Percentiles rank a stretch among this genome's conserved stretches.
Evolutionary conservation across 92 coral and sea anemone species (phyloP).

Genomic region (Umimayanthus kanabou): DNA sequence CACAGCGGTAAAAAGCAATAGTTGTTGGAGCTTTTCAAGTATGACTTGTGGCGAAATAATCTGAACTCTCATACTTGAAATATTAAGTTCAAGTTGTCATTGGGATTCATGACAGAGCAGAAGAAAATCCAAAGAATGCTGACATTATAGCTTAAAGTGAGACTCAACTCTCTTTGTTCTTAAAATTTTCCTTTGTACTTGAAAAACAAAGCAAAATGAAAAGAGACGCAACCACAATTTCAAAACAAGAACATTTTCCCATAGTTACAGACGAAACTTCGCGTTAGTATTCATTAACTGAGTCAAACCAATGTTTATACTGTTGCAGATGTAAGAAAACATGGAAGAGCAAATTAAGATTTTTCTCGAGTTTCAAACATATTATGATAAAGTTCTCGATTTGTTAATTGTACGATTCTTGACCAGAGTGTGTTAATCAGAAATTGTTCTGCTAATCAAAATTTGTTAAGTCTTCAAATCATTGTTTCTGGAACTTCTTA

Average conservation of each 20-base stretch:
- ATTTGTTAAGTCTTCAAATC: slow-evolving; percentile 1
- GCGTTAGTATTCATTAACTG: slow-evolving; percentile 17
- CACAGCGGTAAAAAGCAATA: slow-evolving; percentile 25
- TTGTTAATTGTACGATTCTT: neutral
- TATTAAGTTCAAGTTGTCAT: neutral
- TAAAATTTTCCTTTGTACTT: neutral
- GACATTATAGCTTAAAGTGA: neutral
- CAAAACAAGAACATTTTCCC: slow-evolving; percentile 27
- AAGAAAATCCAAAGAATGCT: neutral
- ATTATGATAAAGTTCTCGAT: neutral
- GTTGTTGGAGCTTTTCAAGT: neutral
- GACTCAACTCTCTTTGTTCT: neutral
- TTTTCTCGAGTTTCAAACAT: neutral
- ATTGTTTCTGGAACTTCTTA: slow-evolving; percentile 6
- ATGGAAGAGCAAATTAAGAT: neutral
- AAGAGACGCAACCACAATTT: slow-evolving; percentile 11
- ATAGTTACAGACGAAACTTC: slow-evolving; percentile 38
- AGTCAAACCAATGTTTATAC: slow-evolving; percentile 31
- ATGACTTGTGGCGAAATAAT: neutral
- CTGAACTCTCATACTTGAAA: neutral
- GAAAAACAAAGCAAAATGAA: slow-evolving; percentile 17
- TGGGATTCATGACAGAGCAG: neutral
- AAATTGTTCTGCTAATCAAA: neutral
- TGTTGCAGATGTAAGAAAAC: slow-evolving; percentile 9
- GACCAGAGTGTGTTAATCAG: neutral